Conservation (phyloP, 2,113 vertebrate species). For the Channa argus region DNA sequence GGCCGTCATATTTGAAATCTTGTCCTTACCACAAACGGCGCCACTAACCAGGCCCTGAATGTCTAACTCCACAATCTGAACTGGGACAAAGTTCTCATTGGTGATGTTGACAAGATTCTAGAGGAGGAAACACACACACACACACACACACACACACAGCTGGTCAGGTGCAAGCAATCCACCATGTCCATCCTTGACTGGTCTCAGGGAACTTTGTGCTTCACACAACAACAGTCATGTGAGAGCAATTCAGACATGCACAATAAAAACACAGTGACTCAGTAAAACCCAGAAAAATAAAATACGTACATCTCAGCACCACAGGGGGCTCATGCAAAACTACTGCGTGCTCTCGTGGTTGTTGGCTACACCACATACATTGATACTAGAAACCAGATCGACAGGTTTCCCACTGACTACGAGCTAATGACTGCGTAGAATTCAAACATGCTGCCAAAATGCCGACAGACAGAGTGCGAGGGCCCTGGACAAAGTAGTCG, state of each 20-base stretch:
- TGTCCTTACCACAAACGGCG: conserved; percentile 80
- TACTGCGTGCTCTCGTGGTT: too few relatives aligned
- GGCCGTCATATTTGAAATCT: conserved; percentile 70
- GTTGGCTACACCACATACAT: too few relatives aligned
- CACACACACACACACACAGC: neutral
- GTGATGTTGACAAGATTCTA: conserved; percentile 88
- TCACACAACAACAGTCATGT: conserved; percentile 13
- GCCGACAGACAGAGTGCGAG: too few relatives aligned
- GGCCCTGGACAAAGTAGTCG: too few relatives aligned
- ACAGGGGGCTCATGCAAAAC: too few relatives aligned
- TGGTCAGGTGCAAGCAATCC: neutral
- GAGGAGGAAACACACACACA: conserved; percentile 13
- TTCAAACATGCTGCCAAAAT: too few relatives aligned
- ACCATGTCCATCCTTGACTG: neutral
- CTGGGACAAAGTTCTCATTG: conserved; percentile 87
- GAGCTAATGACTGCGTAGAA: too few relatives aligned
- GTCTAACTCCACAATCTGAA: conserved; percentile 79
- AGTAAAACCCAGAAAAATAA: too few relatives aligned
- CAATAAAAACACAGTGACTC: neutral
- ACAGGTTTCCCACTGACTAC: too few relatives aligned
- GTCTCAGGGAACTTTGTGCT: conserved; percentile 35
- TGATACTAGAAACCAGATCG: too few relatives aligned
- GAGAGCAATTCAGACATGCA: conserved; percentile 1
- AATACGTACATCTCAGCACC: too few relatives aligned
- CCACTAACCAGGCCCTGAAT: conserved; percentile 82